Conservation (phyloP, 2,888 invertebrate genomes). For the Malthinus flaveolus region DNA sequence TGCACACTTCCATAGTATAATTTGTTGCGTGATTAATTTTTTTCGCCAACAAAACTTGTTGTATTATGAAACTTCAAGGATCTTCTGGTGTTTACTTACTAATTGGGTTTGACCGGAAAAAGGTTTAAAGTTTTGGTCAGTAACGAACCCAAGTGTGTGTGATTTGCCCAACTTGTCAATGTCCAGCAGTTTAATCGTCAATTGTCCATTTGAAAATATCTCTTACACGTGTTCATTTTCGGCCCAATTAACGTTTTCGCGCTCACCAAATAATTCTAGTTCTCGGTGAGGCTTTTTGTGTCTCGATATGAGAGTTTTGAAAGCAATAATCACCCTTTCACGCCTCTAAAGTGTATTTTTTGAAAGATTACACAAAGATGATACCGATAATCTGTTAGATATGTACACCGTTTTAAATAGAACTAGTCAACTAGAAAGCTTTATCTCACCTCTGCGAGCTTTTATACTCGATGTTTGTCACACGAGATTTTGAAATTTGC, state of each 20-base stretch:
- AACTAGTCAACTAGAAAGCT: constrained; percentile 13
- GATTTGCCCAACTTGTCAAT: background rate
- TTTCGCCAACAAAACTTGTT: too few relatives aligned
- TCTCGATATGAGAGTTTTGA: background rate
- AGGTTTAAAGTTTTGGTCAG: constrained; percentile 2
- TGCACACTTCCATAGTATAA: constrained; percentile 28
- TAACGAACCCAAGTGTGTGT: too few relatives aligned
- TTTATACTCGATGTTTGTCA: constrained; percentile 15
- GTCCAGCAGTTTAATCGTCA: background rate
- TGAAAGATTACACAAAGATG: constrained; percentile 17
- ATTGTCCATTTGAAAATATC: background rate
- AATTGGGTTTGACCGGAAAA: constrained; percentile 6
- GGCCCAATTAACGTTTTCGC: too few relatives aligned
- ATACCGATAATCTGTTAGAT: constrained; percentile 20
- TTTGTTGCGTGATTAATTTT: too few relatives aligned
- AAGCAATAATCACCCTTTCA: constrained; percentile 15
- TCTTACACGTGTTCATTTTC: background rate
- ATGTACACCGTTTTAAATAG: constrained; percentile 16
- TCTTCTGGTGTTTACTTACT: constrained; percentile 1
- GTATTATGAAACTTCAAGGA: too few relatives aligned
- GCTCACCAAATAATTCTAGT: too few relatives aligned
- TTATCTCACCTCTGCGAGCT: constrained; percentile 11
- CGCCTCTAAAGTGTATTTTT: constrained; percentile 7
- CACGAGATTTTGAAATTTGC: constrained; percentile 15
- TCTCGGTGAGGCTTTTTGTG: background rate